Conservation (phyloP, 1,140 invertebrate species). For the Drosophila pallidifrons region DNA sequence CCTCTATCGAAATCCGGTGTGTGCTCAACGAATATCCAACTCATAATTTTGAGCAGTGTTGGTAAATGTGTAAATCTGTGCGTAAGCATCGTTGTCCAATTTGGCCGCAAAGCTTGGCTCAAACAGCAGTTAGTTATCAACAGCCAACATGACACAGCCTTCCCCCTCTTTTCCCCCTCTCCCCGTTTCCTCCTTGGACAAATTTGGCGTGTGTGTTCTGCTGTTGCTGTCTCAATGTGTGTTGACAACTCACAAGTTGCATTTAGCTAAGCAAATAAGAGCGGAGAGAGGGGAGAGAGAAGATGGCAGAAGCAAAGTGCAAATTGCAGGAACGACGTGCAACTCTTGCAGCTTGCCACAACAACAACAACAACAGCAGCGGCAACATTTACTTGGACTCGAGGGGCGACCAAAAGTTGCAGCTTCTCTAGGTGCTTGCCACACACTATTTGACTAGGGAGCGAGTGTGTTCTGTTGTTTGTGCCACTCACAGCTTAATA, state of each 20-base stretch:
- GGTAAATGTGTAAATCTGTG: too few relatives aligned
- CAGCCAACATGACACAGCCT: neutral
- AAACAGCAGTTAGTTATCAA: slow-evolving; percentile 60
- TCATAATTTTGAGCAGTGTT: too few relatives aligned
- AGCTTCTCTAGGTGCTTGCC: slow-evolving; percentile 17
- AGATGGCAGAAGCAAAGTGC: slow-evolving; percentile 31
- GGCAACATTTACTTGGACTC: slow-evolving; percentile 3
- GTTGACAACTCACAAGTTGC: slow-evolving; percentile 80
- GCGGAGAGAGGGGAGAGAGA: slow-evolving; percentile 20
- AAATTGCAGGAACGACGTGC: slow-evolving; percentile 54
- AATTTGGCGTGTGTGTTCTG: neutral
- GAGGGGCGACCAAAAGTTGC: neutral
- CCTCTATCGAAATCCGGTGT: too few relatives aligned
- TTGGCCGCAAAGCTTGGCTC: slow-evolving; percentile 35
- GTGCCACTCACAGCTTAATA: slow-evolving; percentile 81
- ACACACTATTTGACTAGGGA: slow-evolving; percentile 8
- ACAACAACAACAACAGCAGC: slow-evolving; percentile 1
- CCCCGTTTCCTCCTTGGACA: neutral
- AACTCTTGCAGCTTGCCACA: neutral
- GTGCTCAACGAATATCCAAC: too few relatives aligned
- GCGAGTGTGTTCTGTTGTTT: slow-evolving; percentile 54
- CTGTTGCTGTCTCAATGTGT: slow-evolving; percentile 54
- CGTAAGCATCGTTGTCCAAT: slow-evolving; percentile 36
- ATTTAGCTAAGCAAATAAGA: slow-evolving; percentile 81
- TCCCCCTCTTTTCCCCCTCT: neutral